phyloP scores from a whole-genome alignment of 1,140 invertebrate genomes.

The Idris sp. region DNA sequence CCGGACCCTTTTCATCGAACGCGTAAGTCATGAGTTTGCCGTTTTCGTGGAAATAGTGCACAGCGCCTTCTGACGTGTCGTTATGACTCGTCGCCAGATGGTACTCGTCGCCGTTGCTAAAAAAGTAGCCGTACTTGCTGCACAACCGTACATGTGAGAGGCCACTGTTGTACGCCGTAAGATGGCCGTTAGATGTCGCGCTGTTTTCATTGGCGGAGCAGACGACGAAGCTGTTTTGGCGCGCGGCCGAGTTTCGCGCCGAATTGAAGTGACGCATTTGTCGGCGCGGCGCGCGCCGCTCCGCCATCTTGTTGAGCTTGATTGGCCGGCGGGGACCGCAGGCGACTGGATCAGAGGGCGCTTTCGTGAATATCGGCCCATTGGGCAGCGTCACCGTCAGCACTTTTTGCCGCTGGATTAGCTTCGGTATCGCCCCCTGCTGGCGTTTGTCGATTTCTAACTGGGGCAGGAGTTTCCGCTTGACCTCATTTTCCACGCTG shows the following conservation, averaged over 20 bases:
- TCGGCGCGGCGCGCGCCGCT: conserved; percentile 4
- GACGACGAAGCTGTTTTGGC: conserved; percentile 10
- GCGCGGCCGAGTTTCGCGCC: background rate
- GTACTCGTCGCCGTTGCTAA: conserved; percentile 77
- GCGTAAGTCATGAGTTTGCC: conserved; percentile 88
- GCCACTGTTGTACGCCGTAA: conserved; percentile 62
- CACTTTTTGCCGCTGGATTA: conserved; percentile 74
- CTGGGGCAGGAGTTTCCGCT: conserved; percentile 72
- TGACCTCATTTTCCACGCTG: conserved; percentile 79
- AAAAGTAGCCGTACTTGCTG: conserved; percentile 57
- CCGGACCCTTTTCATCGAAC: conserved; percentile 87
- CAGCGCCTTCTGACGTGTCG: conserved; percentile 91
- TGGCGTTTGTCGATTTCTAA: conserved; percentile 70
- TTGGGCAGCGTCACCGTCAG: conserved; percentile 33
- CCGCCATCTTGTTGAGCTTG: conserved; percentile 6
- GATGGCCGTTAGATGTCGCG: conserved; percentile 5
- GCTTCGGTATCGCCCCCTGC: conserved; percentile 87
- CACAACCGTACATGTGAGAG: conserved; percentile 66
- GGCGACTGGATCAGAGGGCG: conserved; percentile 9
- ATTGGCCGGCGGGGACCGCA: background rate
- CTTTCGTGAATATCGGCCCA: conserved; percentile 23
- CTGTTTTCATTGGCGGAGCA: background rate
- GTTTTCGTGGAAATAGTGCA: conserved; percentile 90
- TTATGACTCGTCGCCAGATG: conserved; percentile 91
- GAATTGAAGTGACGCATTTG: conserved; percentile 1